Evolutionary conservation across 2,113 vertebrate species (phyloP).

Genomic region (Tamias sibiricus): DNA sequence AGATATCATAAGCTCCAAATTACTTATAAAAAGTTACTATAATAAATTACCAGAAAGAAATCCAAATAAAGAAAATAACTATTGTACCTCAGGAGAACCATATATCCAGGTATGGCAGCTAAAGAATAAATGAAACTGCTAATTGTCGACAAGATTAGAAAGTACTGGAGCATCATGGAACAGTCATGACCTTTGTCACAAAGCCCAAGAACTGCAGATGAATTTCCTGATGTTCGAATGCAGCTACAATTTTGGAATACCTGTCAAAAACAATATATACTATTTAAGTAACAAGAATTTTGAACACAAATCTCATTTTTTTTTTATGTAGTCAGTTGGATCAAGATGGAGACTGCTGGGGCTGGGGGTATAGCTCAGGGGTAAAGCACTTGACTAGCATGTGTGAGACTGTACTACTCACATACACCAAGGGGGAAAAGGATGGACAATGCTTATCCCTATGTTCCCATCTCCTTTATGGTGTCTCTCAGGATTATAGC

Average conservation of each 20-base stretch:
- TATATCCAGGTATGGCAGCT: conserved; percentile 89
- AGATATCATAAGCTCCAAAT: background rate
- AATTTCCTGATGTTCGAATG: conserved; percentile 81
- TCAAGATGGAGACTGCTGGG: background rate
- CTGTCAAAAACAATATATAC: conserved; percentile 75
- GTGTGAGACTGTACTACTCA: background rate
- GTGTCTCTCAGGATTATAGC: background rate
- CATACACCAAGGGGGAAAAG: too few relatives aligned
- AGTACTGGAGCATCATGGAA: conserved; percentile 86
- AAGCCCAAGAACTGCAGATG: conserved; percentile 86
- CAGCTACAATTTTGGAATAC: conserved; percentile 89
- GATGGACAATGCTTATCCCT: background rate
- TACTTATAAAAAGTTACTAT: background rate
- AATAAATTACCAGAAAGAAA: background rate
- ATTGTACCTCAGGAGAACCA: conserved; percentile 90
- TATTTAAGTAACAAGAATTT: background rate
- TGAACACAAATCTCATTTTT: conserved; percentile 2
- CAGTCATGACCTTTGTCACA: conserved; percentile 84
- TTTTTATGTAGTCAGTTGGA: background rate
- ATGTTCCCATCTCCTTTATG: background rate
- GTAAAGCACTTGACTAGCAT: background rate
- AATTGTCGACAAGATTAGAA: conserved; percentile 83
- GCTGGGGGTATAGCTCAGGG: background rate
- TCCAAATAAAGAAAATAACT: background rate
- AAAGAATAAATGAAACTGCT: conserved; percentile 88